Conservation (phyloP, 2,797 vertebrate species). For the Propithecus deckenii region DNA sequence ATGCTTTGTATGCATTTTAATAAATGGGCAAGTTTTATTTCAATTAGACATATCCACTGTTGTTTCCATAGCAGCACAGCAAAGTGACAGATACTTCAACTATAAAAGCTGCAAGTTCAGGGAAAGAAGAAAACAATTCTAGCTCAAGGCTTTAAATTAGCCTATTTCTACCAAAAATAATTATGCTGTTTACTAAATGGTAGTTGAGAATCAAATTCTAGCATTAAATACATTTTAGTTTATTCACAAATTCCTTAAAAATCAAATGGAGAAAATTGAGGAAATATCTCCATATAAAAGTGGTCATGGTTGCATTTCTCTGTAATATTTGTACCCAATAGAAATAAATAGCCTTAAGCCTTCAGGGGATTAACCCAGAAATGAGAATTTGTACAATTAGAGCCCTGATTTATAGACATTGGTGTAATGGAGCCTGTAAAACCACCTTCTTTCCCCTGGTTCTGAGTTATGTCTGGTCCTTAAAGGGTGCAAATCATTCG, state of each 20-base stretch:
- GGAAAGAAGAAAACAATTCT: background rate
- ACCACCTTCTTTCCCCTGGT: background rate
- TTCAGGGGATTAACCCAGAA: background rate
- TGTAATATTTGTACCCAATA: background rate
- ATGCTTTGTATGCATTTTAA: background rate
- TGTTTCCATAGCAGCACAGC: background rate
- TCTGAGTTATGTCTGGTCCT: background rate
- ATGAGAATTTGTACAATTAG: background rate
- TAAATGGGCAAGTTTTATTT: slow-evolving; percentile 24
- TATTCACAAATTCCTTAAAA: slow-evolving; percentile 19
- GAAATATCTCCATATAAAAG: background rate
- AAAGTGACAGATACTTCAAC: background rate
- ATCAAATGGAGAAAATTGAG: background rate
- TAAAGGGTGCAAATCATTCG: background rate
- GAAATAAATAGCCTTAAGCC: background rate
- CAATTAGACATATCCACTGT: slow-evolving; percentile 5
- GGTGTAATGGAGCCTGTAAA: background rate
- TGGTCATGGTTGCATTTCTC: background rate
- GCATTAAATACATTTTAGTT: background rate
- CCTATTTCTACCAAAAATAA: background rate
- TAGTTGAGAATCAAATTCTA: background rate
- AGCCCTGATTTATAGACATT: background rate
- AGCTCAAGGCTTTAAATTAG: background rate
- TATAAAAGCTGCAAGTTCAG: background rate
- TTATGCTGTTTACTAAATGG: background rate